phyloP scores from a whole-genome alignment of 2,797 vertebrate species.

The Crenichthys baileyi region DNA sequence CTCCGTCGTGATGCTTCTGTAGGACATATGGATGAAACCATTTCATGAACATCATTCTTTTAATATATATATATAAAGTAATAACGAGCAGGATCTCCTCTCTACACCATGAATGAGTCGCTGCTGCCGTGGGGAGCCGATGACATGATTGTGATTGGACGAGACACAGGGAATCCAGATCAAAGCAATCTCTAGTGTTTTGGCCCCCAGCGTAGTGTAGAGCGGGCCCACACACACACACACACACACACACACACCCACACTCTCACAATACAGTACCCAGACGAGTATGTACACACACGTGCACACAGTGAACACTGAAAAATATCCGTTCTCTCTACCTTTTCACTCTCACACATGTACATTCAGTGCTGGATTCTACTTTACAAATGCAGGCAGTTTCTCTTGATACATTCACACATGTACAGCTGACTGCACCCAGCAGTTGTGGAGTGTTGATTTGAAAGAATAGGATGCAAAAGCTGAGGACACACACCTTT shows the following conservation, averaged over 20 bases:
- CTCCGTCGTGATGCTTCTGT: conserved; percentile 35
- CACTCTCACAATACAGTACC: conserved; percentile 49
- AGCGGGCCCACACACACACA: conserved; percentile 75
- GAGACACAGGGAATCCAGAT: conserved; percentile 86
- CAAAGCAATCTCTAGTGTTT: conserved; percentile 89
- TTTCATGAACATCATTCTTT: conserved; percentile 74
- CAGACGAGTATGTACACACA: conserved; percentile 57
- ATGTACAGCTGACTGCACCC: conserved; percentile 53
- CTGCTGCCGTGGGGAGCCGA: conserved; percentile 80
- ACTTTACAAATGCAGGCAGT: conserved; percentile 58
- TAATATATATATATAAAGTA: conserved; percentile 79
- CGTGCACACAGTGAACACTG: conserved; percentile 32
- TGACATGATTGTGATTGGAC: conserved; percentile 88
- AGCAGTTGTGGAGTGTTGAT: conserved; percentile 44
- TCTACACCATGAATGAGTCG: conserved; percentile 82
- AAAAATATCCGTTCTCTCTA: conserved; percentile 66
- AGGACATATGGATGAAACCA: conserved; percentile 64
- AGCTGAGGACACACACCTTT: conserved; percentile 36
- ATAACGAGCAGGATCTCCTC: conserved; percentile 78
- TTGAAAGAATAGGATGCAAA: conserved; percentile 44
- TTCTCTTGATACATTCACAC: conserved; percentile 60
- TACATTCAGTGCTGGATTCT: conserved; percentile 47
- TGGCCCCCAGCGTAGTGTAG: conserved; percentile 83
- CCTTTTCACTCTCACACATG: conserved; percentile 63
- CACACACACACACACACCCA: conserved; percentile 69